phyloP scores from a whole-genome alignment of 2,113 vertebrate species.

The Amphiprion percula region DNA sequence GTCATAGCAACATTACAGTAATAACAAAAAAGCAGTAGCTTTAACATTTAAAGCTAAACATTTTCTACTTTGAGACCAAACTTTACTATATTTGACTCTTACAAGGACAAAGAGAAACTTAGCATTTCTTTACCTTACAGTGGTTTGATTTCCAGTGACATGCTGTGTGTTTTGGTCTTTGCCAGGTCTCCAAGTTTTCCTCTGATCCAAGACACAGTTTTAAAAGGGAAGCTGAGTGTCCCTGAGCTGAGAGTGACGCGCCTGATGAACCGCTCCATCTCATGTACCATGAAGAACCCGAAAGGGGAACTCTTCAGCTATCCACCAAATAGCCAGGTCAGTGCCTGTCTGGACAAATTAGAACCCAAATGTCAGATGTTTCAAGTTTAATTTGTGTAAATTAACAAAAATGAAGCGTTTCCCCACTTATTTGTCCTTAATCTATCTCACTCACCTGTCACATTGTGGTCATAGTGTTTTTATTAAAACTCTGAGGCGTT shows the following conservation, averaged over 20 bases:
- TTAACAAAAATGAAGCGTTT: background rate
- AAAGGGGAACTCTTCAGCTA: constrained; percentile 96
- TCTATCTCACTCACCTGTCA: background rate
- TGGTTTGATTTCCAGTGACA: background rate
- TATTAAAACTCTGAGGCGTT: constrained; percentile 2
- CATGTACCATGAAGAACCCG: constrained; percentile 97
- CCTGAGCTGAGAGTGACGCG: constrained; percentile 94
- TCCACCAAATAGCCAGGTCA: constrained; percentile 94
- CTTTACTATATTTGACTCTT: background rate
- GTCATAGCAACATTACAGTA: background rate
- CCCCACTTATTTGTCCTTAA: background rate
- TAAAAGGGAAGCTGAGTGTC: constrained; percentile 95
- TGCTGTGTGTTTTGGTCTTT: constrained; percentile 35
- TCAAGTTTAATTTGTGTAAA: background rate
- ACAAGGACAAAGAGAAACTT: background rate
- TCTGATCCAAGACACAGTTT: constrained; percentile 94
- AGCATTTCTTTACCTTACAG: background rate
- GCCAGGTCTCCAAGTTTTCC: constrained; percentile 97
- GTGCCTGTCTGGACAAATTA: constrained; percentile 24
- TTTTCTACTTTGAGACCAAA: background rate
- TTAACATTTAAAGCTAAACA: background rate
- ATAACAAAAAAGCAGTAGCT: background rate
- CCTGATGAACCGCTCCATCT: constrained; percentile 97
- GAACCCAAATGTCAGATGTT: background rate
- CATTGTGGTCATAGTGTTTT: background rate